phyloP scores from a whole-genome alignment of 2,888 invertebrate genomes.

The Amblyjoppa proteus region DNA sequence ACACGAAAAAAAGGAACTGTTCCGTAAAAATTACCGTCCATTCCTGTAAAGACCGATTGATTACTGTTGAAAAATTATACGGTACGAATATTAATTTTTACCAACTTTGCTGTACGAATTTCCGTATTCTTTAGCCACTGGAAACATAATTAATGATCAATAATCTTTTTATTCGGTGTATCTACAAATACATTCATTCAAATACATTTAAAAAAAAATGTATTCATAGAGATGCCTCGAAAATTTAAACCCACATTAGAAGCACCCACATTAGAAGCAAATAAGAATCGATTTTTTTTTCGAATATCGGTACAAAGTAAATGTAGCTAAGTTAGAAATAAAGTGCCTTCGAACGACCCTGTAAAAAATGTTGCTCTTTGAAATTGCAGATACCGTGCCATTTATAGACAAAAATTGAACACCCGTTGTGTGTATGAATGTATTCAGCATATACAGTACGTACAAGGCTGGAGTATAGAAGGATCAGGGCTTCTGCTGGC shows the following conservation, averaged over 20 bases:
- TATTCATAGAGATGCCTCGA: not conserved
- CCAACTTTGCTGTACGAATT: not conserved
- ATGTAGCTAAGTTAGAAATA: not conserved
- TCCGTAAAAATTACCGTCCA: not conserved
- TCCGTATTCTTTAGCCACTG: not conserved
- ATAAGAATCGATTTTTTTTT: not conserved
- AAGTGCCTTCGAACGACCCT: not conserved
- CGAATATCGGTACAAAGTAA: not conserved
- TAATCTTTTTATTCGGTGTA: too few species aligned
- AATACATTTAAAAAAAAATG: too few species aligned
- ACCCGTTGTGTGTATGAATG: not conserved
- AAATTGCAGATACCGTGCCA: not conserved
- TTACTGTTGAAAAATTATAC: not conserved
- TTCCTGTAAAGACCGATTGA: not conserved
- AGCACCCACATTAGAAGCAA: not conserved
- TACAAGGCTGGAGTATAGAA: slow-evolving; percentile 5
- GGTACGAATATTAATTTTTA: not conserved
- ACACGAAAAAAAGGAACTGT: not conserved
- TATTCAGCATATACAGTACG: not conserved
- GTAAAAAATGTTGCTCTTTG: not conserved
- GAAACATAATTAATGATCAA: too few species aligned
- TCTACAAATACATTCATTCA: too few species aligned
- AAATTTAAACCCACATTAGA: not conserved
- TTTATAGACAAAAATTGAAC: not conserved
- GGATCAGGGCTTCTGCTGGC: slow-evolving; percentile 30